Base-by-base conservation (phyloP, 2,888 invertebrate species). In the Labia minor region DNA sequence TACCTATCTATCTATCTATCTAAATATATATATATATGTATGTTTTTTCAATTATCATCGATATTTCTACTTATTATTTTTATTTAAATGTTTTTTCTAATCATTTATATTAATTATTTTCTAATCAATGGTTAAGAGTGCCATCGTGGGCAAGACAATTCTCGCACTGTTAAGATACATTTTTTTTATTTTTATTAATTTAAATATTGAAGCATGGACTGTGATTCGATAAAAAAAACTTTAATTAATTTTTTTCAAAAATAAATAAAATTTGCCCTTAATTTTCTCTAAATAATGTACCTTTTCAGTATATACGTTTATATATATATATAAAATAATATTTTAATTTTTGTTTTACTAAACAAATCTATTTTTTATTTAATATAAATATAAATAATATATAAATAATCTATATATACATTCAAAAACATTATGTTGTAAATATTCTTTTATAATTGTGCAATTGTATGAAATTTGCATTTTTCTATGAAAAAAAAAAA, bases 321-420 rank as follows among this genome's bases (percentile, higher is more conserved):
- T n/a, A n/a, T n/a, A n/a, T n/a, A n/a, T n/a, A 49, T 49, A 49
- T 49, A 26, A 6, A 26, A 6, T 6, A 26, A 6, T 6, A 26
- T 49, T 14, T 49, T n/a, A 49, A 8, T 49, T 49, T 49, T 11
- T 10, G 3, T 49, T 49, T 49, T 10, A 49, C 49, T 49, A 49
- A 49, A 49, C 49, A 49, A 49, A 49, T 49, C 49, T 49, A 49
- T 49, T 49, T 49, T 49, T 49, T 49, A 49, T 49, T 49, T 49
- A n/a, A 49, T 49, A 49, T 26, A 26, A 26, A 26, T 49, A 49
- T 49, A 49, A 49, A 49, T 49, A 49, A 10, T 10, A 6, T 6
- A 26, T 6, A 26, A 26, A 26, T 6, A 26, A 26, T 8, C 8
- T 6, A 6, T 6, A 26, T 26, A 26, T 26, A 26, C 49, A 49